Percentiles rank a stretch among this genome's conserved stretches.
Evolutionary conservation across 1,140 invertebrate genomes (phyloP).

Genomic region (Ridgeia piscesae): DNA sequence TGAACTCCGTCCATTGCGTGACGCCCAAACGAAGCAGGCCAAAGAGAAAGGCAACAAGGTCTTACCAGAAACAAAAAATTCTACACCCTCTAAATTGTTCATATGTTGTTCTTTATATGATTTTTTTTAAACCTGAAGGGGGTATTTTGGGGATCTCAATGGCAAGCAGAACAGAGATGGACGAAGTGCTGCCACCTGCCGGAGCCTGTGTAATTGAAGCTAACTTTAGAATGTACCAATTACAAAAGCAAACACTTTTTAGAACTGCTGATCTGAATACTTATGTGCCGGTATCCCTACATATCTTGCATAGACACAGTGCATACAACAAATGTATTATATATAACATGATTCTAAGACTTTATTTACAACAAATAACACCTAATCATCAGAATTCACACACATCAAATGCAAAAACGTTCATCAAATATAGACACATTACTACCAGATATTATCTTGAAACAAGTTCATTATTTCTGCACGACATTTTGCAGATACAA

Average conservation of each 20-base stretch:
- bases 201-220: no score
- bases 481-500: not conserved
- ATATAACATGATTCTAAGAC: not conserved
- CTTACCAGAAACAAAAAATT: no score
- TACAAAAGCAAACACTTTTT: not conserved
- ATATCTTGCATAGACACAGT: not conserved
- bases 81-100: no score
- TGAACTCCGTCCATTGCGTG: no score
- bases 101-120: no score
- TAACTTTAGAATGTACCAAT: not conserved
- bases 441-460: not conserved
- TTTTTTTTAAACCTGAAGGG: no score
- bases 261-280: not conserved
- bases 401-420: not conserved
- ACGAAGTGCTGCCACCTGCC: no score
- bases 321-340: not conserved
- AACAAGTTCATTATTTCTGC: not conserved
- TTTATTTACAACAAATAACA: slow-evolving; percentile 2
- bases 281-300: not conserved
- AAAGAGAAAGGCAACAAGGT: no score
- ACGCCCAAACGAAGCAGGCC: no score
- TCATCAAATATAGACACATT: not conserved
- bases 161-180: no score
- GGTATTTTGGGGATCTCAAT: no score
- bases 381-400: not conserved